Evolutionary conservation across 2,888 invertebrate species (phyloP).

Genomic region (Tinea pellionella): DNA sequence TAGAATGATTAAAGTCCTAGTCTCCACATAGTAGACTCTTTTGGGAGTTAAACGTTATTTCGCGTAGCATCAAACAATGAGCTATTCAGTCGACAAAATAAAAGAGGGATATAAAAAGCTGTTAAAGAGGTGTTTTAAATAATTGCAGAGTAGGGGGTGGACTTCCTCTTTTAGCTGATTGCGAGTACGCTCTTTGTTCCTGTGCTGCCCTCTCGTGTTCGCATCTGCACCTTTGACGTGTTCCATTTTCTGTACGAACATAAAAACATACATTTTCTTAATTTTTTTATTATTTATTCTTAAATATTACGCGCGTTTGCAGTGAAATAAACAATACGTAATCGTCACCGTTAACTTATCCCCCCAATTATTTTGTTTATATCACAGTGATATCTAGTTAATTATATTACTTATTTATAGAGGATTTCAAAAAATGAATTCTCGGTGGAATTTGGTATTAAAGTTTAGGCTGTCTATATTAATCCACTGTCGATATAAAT

Average conservation of each 20-base stretch:
- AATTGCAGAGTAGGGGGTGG: constrained; percentile 7
- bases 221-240: not conserved
- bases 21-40: not conserved
- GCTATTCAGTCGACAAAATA: constrained; percentile 3
- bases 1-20: not conserved
- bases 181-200: constrained; percentile 1
- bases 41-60: not conserved
- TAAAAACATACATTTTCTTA: not conserved
- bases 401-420: too few species aligned
- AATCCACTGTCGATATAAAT: too few species aligned
- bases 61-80: not conserved
- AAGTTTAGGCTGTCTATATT: too few species aligned
- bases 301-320: too few species aligned
- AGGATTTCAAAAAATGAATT: too few species aligned
- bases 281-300: not conserved
- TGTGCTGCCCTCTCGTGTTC: not conserved
- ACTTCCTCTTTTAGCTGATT: constrained; percentile 8
- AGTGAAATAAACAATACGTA: too few species aligned
- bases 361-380: too few species aligned
- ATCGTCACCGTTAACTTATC: too few species aligned
- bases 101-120: constrained; percentile 1
- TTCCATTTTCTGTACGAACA: not conserved
- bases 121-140: constrained; percentile 11
- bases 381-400: too few species aligned
- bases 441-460: too few species aligned